Base-by-base conservation (phyloP, 2,113 vertebrate species). In the Gymnarchus niloticus region DNA sequence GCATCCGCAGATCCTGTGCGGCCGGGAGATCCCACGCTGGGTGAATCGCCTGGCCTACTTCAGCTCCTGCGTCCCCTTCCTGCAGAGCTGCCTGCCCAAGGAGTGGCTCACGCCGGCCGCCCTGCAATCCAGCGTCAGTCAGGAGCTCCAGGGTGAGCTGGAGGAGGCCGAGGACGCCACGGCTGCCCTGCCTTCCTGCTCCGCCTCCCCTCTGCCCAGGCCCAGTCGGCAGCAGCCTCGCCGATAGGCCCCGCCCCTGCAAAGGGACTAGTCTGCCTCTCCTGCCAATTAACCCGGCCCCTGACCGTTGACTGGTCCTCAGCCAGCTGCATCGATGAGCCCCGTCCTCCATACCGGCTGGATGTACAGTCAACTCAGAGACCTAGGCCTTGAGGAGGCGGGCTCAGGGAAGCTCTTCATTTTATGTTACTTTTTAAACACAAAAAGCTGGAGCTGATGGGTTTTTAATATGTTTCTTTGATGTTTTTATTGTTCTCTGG, bases 41-140 rank as follows among this genome's bases (percentile, higher is more conserved):
- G 97, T 99, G 87, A 99, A 99, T 92, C 95, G 98, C 41, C 96
- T 99, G 86, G 98, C 98, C 91, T 99, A 99, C 95, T 99, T 99
- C 96, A 99, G 98, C 93, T 99, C 98, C 86, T 99, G 98, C 48
- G 98, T 99, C 89, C 98, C 98, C 2, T 99, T 99, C 89, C 96
- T 99, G 19, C 98, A 99, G 96, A 99, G 97, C 93, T 99, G 98
- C 90, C 95, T 99, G 92, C 98, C 98, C 0, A 98, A 97, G 92
- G 98, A 99, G 94, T 99, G 98, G 98, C 95, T 99, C 56, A 99
- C 98, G 0, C 98, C 98, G 0, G 98, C 98, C 2, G 98, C 98
- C 83, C 94, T 99, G 90, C 98, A 99, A 93, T 97, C 97, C 61
- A 99, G 98, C 6, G 97, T 99, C 85, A 99, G 97, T 94, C 98